A percentile compares a stretch with the other conserved stretches of the same genome.
Conservation (phyloP, 2,888 invertebrate species). For the Pachymerium ferrugineum region DNA sequence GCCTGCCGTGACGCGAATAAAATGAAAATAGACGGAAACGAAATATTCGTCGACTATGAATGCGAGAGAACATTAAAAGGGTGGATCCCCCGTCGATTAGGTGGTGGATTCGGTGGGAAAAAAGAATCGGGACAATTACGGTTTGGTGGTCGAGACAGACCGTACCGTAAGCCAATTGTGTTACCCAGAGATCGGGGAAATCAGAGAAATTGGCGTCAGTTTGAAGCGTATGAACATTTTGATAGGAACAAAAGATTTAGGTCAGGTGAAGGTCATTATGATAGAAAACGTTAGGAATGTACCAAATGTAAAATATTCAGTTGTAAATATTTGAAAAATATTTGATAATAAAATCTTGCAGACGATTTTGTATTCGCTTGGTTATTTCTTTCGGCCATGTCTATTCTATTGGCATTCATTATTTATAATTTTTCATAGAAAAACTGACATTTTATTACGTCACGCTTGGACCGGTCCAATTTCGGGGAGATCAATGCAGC, state of each 20-base stretch:
- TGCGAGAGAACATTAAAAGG: slow-evolving; percentile 64
- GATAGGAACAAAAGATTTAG: neutral
- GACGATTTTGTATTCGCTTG: too few species aligned
- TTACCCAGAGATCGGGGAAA: slow-evolving; percentile 32
- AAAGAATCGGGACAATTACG: slow-evolving; percentile 81
- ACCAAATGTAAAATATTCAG: too few species aligned
- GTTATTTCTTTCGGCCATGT: too few species aligned
- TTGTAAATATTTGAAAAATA: too few species aligned
- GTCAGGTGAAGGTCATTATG: neutral
- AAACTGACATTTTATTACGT: too few species aligned
- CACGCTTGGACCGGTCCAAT: too few species aligned
- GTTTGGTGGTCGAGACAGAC: slow-evolving; percentile 74
- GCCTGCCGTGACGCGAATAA: slow-evolving; percentile 60
- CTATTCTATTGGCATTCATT: too few species aligned
- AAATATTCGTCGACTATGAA: slow-evolving; percentile 71
- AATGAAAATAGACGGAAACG: slow-evolving; percentile 60
- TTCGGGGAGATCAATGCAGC: too few species aligned
- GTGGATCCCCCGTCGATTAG: slow-evolving; percentile 75
- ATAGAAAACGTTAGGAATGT: neutral
- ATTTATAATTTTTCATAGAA: too few species aligned
- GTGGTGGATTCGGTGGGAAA: slow-evolving; percentile 80
- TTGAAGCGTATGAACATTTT: neutral
- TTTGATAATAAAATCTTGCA: too few species aligned
- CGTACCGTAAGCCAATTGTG: slow-evolving; percentile 55
- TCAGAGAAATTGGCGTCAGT: neutral